Conservation (phyloP, 2,113 vertebrate genomes). For the Coptodon rendalli region DNA sequence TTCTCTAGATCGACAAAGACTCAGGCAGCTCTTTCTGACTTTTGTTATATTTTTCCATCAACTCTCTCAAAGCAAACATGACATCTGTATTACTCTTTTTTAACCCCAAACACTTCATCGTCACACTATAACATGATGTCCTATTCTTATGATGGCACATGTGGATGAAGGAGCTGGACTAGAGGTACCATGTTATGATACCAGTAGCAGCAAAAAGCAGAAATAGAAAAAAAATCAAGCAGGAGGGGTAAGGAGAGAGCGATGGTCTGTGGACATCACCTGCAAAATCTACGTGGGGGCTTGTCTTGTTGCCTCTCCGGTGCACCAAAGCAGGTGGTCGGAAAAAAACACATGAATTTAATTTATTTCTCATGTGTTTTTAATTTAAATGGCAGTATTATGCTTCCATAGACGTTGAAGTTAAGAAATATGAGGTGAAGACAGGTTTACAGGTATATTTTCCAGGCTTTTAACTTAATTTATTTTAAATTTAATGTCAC, state of each 20-base stretch:
- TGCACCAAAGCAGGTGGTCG: neutral
- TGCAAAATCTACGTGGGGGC: neutral
- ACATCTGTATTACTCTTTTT: neutral
- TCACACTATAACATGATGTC: neutral
- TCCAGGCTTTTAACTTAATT: neutral
- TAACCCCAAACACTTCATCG: neutral
- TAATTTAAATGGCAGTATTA: neutral
- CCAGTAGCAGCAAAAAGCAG: neutral
- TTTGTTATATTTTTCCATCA: neutral
- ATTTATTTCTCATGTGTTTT: neutral
- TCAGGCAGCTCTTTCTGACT: neutral
- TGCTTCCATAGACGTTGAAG: fast-evolving
- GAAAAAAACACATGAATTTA: fast-evolving
- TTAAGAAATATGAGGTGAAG: neutral
- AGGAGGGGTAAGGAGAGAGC: neutral
- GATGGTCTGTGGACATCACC: neutral
- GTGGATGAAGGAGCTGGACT: neutral
- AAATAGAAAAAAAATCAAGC: neutral
- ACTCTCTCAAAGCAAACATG: neutral
- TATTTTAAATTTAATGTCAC: neutral
- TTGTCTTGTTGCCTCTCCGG: neutral
- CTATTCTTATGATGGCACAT: neutral
- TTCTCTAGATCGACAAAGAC: neutral
- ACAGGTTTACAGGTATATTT: neutral
- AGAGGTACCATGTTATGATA: neutral